Evolutionary conservation across 2,113 vertebrate species (phyloP), one percentile per base, ranked within the genome.

Genomic region (Aldabrachelys gigantea): DNA sequence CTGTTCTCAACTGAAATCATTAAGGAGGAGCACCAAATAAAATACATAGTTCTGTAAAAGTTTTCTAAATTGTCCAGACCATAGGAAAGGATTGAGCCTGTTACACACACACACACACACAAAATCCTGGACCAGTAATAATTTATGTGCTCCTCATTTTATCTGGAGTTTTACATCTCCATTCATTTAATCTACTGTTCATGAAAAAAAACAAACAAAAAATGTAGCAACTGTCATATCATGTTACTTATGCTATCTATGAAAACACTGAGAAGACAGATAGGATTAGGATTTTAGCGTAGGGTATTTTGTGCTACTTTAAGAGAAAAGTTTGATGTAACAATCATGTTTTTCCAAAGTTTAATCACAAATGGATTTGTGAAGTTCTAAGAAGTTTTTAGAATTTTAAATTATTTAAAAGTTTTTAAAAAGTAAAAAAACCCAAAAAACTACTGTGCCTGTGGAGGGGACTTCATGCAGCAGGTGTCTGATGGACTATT

Each of bases 401-500:
- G n/a, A 5, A 22, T 38, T 87, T 87, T 53, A 75, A 5, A 14
- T 9, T 1, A 49, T 89, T 81, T 7, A 10, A 54, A 49, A n/a
- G 13, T 82, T 59, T 80, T 76, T 10, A 31, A 91, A 3, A 1
- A 82, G 2, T 1, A 24, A 87, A 84, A 41, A 52, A 22, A 53
- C 3, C 10, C 3, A 22, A 53, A 49, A 49, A 10, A 76, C 29
- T 0, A 38, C 87, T 62, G 2, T 50, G 19, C 41, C 1, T 81
- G 80, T 13, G n/a, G 78, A 79, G 47, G 81, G 41, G 49, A n/a
- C 2, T 75, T 80, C 75, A 81, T 24, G 25, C 53, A 94, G 25
- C 76, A 95, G 56, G 24, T 90, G 38, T 93, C 50, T 94, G 85
- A 69, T 27, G 65, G 82, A 92, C 91, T 80, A 84, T 92, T 91